Base-by-base conservation (phyloP, 2,888 invertebrate genomes). In the Scaptomyza cyrtandrae region DNA sequence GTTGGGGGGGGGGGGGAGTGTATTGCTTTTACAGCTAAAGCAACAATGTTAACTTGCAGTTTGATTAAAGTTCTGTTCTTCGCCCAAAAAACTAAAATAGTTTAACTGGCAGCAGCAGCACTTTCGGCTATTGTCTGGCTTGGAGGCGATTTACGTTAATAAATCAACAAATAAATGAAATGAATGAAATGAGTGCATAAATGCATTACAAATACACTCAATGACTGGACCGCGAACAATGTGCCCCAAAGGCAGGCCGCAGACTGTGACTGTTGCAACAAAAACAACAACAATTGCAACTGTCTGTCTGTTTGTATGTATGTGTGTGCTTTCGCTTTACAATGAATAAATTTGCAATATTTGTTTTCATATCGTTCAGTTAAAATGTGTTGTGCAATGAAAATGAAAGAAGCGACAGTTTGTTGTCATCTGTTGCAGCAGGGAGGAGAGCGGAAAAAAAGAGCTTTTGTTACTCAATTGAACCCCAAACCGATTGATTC, bases 321-420 rank as follows among this genome's bases (percentile, higher is more conserved):
- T 24, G 27, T 24, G 37, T 49, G 19, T 52, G 44, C 33, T 57
- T 63, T 46, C 39, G 59, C 52, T 60, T 68, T 52, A 63, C 78
- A 70, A 86, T 80, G 80, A 86, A 88, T 78, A 86, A 78, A 88
- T 86, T 80, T 76, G 71, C 84, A 76, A 80, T 86, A 85, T 88
- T 80, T 84, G 85, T 74, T 86, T 88, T 71, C 84, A 74, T 86
- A 80, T 73, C 78, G 75, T 84, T 75, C 86, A 86, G 83, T 84
- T 86, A 85, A 85, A 85, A 81, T 81, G 64, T 78, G 62, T 73
- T 78, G 73, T 72, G 75, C 24, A 24, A 24, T 24, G 2, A 3
- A 24, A 24, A 24, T 24, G 5, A 24, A 24, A 1, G 10, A 13
- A 10, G 5, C 9, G 54, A n/a, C 54, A 65, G 39, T 37, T 31